Evolutionary conservation across 2,888 invertebrate species (phyloP), one percentile per base, ranked within the genome.

Genomic region (Rhopalosiphum nymphaeae): DNA sequence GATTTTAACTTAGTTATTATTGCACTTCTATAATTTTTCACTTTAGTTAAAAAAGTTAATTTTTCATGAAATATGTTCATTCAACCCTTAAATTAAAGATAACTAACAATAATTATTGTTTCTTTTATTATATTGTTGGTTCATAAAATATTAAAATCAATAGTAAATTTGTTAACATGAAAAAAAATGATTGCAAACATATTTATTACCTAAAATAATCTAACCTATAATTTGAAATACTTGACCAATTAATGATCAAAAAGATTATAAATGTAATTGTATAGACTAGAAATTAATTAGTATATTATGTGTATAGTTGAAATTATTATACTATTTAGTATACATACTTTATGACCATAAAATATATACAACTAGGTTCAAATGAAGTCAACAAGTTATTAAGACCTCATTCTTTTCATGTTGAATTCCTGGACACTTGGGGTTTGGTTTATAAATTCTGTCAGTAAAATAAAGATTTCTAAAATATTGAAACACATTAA

Each of bases 121-220:
- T 67, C n/a, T 67, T 67, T n/a, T n/a, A n/a, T 89, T 44, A 29
- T n/a, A 7, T 29, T 42, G 16, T 57, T 57, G 16, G 4, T 56
- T 25, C 5, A 36, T 42, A 91, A 78, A 91, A 11, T 53, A 88
- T 26, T 10, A 21, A 61, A 61, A n/a, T 21, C 3, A 46, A 46
- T 46, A 25, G 26, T 10, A 42, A 53, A 7, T 85, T 86, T 89
- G 25, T 36, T 36, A 7, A 7, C 49, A n/a, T 84, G 21, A 42
- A 56, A 61, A 84, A 16, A 42, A 91, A 85, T 84, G 0, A 56
- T 57, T 91, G 57, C 57, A 57, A 91, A 57, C n/a, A 91, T 91
- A n/a, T 78, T 91, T 21, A 67, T 29, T 16, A 67, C n/a, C 16
- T 67, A 67, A 67, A 67, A 16, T 7, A 36, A 67, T 9, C 2